phyloP scores from a whole-genome alignment of 1,140 invertebrate species.

The Bursaphelenchus mucronatus region DNA sequence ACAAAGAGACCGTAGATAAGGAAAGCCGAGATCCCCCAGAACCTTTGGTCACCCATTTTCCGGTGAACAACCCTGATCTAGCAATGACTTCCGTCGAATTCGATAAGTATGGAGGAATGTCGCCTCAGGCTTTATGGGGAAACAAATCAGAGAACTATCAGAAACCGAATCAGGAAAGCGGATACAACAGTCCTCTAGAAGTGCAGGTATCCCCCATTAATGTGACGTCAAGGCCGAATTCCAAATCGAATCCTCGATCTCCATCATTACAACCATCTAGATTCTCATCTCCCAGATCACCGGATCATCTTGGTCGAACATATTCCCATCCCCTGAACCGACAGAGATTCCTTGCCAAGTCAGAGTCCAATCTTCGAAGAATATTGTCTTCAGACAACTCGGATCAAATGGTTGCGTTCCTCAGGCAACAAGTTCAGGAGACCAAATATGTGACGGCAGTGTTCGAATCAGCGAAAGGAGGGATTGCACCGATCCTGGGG shows the following conservation, averaged over 20 bases:
- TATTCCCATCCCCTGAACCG: background rate
- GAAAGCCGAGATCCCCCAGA: background rate
- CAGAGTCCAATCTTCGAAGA: constrained; percentile 13
- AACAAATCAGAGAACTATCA: too few relatives aligned
- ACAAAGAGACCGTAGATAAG: too few relatives aligned
- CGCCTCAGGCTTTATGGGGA: too few relatives aligned
- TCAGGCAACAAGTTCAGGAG: constrained; percentile 24
- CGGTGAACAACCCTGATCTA: background rate
- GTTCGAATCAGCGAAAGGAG: constrained; percentile 44
- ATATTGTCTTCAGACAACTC: background rate
- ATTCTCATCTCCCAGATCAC: too few relatives aligned
- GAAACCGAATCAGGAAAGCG: too few relatives aligned
- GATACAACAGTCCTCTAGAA: too few relatives aligned
- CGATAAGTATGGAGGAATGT: constrained; percentile 10
- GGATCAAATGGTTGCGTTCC: background rate
- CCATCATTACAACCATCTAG: too few relatives aligned
- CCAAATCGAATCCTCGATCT: too few relatives aligned
- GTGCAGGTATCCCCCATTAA: too few relatives aligned
- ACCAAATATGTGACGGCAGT: constrained; percentile 52
- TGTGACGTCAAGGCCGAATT: too few relatives aligned
- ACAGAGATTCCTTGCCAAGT: constrained; percentile 12
- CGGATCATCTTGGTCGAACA: too few relatives aligned
- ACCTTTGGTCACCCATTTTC: constrained; percentile 13
- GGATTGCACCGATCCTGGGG: constrained; percentile 36
- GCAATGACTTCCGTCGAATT: constrained; percentile 8